These are phyloP conservation scores for Etheostoma perlongum DNA, from an alignment of 2,797 vertebrate genomes.

Conservation along the genomic window DNA sequence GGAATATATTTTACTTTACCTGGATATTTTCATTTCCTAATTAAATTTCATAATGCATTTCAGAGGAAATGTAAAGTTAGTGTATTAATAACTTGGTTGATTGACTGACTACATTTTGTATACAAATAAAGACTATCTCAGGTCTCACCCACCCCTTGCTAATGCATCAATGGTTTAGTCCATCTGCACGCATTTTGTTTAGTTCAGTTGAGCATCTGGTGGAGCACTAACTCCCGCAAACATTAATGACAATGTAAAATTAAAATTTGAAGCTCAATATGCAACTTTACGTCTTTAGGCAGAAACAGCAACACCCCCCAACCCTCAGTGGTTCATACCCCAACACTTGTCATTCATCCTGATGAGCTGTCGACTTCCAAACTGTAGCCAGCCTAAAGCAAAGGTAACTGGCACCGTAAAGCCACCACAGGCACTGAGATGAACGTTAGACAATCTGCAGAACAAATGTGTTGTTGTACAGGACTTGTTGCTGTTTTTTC, in stretches of 20 bases:
- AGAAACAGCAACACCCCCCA: constrained; percentile 14
- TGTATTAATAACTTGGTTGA: too few species aligned
- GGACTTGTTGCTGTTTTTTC: neutral
- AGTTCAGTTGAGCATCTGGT: too few species aligned
- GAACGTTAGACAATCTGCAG: neutral
- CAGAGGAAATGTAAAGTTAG: too few species aligned
- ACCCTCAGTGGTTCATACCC: constrained; percentile 29
- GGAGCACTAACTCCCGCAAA: neutral
- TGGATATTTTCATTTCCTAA: too few species aligned
- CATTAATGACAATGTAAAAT: constrained; percentile 23
- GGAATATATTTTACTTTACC: too few species aligned
- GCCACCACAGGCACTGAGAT: constrained; percentile 3
- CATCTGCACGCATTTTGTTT: too few species aligned
- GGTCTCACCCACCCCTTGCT: too few species aligned
- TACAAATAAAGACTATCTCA: too few species aligned
- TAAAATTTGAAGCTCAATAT: constrained; percentile 34
- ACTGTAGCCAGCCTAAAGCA: constrained; percentile 24
- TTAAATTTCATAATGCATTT: too few species aligned
- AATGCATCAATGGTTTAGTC: too few species aligned
- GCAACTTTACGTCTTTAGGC: constrained; percentile 26
- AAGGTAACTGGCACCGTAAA: constrained; percentile 25
- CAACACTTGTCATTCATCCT: constrained; percentile 38
- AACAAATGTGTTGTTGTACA: neutral
- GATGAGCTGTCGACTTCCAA: constrained; percentile 51
- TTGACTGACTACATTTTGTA: too few species aligned